Base-by-base conservation (phyloP, 2,888 invertebrate species). In the Meteorus colon region DNA sequence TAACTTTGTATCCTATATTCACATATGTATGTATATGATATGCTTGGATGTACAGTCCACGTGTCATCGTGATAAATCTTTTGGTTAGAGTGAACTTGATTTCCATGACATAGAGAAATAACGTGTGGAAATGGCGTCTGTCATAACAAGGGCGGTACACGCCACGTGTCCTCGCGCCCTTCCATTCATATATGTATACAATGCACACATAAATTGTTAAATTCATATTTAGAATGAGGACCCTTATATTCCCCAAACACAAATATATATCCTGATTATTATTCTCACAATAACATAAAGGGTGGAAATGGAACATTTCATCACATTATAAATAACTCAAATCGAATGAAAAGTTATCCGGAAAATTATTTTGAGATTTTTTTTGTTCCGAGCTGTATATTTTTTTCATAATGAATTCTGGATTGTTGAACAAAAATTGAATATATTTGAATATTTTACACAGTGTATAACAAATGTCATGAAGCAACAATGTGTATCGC, bases 141-240 rank as follows among this genome's bases (percentile, higher is more conserved):
- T 88, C 88, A 88, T 88, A 88, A 88, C 88, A 89, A 83, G 80
- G 86, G 85, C 82, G 81, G 78, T 77, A 76, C 69, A 65, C 78
- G 88, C 79, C 88, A 88, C 88, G 88, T 87, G 88, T 81, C 84
- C 75, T 34, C 72, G 71, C 76, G 86, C 84, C 81, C 80, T 24
- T 72, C 31, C 31, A 41, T 41, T 41, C 41, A 41, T 12, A 41
- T 41, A 41, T 41, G 41, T 41, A 41, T 12, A 41, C 41, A 41
- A 41, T 41, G 41, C 41, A 12, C 12, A 41, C 1, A 55, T 62
- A 60, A 62, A 74, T 60, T 16, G 37, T 37, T 67, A 19, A 60
- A 70, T 70, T 68, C 65, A 73, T 69, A 70, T 69, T 51, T 37
- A 41, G 24, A 51, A 74, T 41, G 16, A 45, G 59, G 27, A 75